Percentiles rank a stretch among this genome's conserved stretches.
phyloP scores from a whole-genome alignment of 1,140 invertebrate species.

The Atta colombica region DNA sequence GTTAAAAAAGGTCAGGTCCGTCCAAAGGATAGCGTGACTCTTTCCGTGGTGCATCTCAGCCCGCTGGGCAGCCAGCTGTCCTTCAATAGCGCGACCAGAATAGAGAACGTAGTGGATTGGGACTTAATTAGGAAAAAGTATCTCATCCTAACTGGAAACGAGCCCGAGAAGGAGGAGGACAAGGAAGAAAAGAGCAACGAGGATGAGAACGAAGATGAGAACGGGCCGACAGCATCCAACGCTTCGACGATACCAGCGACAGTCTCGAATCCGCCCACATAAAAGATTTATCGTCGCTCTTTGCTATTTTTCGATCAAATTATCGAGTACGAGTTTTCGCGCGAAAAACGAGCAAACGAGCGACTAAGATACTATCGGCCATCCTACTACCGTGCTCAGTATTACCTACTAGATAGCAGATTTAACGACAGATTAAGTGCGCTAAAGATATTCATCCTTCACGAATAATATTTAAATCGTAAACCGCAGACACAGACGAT shows the following conservation, averaged over 20 bases:
- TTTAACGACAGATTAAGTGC: conserved; percentile 6
- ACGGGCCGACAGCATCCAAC: conserved; percentile 78
- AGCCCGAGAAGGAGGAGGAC: conserved; percentile 88
- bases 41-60: conserved; percentile 92
- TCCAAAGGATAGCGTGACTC: conserved; percentile 92
- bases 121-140: conserved; percentile 95
- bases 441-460: background rate
- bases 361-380: background rate
- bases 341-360: conserved; percentile 33
- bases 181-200: conserved; percentile 87
- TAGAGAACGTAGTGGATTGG: conserved; percentile 97
- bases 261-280: conserved; percentile 78
- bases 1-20: conserved; percentile 93
- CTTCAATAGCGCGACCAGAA: conserved; percentile 90
- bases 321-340: background rate
- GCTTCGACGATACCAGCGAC: conserved; percentile 78
- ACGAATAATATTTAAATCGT: conserved; percentile 14
- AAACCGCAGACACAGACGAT: conserved; percentile 40
- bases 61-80: conserved; percentile 93
- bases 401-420: conserved; percentile 20
- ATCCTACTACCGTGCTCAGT: background rate
- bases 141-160: conserved; percentile 91
- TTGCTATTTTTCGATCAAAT: background rate
- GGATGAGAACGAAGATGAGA: conserved; percentile 85
- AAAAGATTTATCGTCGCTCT: conserved; percentile 49